Base-by-base conservation (phyloP, 2,888 invertebrate species). In the Macropis europaea region DNA sequence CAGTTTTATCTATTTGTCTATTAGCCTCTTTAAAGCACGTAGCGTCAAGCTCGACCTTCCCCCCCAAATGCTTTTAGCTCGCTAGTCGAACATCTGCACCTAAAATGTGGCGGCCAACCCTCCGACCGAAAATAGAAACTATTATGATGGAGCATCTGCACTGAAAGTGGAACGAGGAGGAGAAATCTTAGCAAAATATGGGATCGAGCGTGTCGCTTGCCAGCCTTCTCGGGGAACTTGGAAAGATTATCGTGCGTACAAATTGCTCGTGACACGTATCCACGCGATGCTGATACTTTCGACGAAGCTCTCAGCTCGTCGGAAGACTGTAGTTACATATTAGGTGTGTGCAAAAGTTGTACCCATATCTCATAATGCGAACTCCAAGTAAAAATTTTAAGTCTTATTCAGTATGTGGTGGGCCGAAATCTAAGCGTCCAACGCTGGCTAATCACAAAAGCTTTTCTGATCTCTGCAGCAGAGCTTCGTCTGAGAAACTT, bases 81-180 rank as follows among this genome's bases (percentile, higher is more conserved):
- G 64, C 38, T 50, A 32, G 63, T 32, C n/a, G 72, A 79, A 79
- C 77, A 81, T 82, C 79, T 81, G 81, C 77, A 74, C 76, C 68
- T 72, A 63, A 66, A 67, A 66, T 50, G 57, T 57, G 63, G n/a
- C 61, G 61, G 69, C 61, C 76, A 71, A 73, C 76, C 79, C 77
- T 72, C 74, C 62, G 67, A 40, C 77, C 79, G 57, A 73, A 82
- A 82, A 82, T 82, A 82, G 82, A 63, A 71, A 79, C 82, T 77
- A 81, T 77, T 77, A 81, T 81, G 79, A 82, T 76, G 73, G 74
- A 77, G 68, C 81, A 81, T 82, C 79, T 78, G 82, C 59, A 68
- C 56, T 13, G 76, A 59, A 68, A 62, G 61, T 56, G 9, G 69
- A 62, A 48, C 63, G 63, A 57, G 48, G 45, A 64, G 62, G 61